Evolutionary conservation across 2,113 vertebrate species (phyloP).

Genomic region (Ornithorhynchus anatinus): DNA sequence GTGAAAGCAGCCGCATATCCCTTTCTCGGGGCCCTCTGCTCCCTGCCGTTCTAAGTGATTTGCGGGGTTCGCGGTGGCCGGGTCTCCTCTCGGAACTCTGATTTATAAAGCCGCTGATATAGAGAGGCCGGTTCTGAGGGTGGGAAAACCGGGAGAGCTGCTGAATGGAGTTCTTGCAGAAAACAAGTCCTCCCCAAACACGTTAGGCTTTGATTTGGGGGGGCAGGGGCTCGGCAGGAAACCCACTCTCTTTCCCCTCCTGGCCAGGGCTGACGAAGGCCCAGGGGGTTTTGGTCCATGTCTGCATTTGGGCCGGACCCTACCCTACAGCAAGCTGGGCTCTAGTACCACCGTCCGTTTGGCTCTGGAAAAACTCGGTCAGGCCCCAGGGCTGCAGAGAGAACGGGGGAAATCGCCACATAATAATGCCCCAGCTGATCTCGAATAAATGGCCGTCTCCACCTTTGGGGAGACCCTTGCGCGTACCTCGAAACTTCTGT

Average conservation of each 20-base stretch:
- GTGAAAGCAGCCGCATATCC: neutral
- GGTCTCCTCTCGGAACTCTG: slow-evolving; percentile 1
- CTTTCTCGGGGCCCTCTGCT: neutral
- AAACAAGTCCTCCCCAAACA: too few species aligned
- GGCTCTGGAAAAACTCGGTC: too few species aligned
- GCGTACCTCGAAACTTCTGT: neutral
- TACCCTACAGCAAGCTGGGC: too few species aligned
- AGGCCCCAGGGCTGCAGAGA: too few species aligned
- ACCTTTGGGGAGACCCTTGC: too few species aligned
- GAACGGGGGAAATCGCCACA: too few species aligned
- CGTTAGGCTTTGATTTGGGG: too few species aligned
- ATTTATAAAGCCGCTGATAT: slow-evolving; percentile 21
- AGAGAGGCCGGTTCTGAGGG: neutral
- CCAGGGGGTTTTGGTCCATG: too few species aligned
- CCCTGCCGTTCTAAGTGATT: neutral
- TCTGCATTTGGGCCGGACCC: too few species aligned
- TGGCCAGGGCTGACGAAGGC: neutral
- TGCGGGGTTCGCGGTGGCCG: neutral
- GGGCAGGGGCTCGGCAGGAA: neutral
- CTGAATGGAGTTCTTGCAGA: slow-evolving; percentile 5
- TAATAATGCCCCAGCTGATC: too few species aligned
- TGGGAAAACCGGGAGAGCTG: neutral
- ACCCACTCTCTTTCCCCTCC: neutral
- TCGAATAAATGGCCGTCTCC: too few species aligned
- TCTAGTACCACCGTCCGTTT: too few species aligned